Percentiles rank a stretch among this genome's conserved stretches.
phyloP scores from a whole-genome alignment of 2,797 vertebrate genomes.

The Meda fulgida region DNA sequence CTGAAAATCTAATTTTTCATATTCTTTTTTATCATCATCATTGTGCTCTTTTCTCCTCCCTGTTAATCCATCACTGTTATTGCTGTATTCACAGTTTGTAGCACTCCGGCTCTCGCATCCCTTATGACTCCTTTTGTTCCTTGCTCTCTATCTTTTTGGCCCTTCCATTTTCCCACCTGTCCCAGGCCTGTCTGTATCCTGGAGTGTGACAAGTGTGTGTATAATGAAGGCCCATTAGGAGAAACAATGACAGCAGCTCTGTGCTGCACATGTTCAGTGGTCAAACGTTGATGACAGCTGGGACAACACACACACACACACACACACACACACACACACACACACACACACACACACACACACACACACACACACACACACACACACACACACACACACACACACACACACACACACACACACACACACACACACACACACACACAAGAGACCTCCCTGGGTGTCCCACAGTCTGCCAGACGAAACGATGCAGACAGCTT shows the following conservation, averaged over 20 bases:
- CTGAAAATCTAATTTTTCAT: not conserved
- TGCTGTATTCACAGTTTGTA: conserved; percentile 16
- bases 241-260: conserved; percentile 41
- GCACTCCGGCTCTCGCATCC: not conserved
- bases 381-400: conserved; percentile 26
- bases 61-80: conserved; percentile 2
- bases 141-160: not conserved
- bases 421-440: conserved; percentile 30
- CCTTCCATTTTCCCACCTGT: conserved; percentile 46
- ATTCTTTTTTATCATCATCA: not conserved
- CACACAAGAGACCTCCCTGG: conserved; percentile 28
- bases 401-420: conserved; percentile 25
- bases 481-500: conserved; percentile 10
- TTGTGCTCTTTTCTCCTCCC: not conserved
- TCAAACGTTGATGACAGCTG: conserved; percentile 55
- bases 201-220: conserved; percentile 36
- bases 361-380: not conserved
- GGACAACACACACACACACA: conserved; percentile 43
- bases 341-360: conserved; percentile 33
- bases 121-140: conserved; percentile 18
- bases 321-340: conserved; percentile 23
- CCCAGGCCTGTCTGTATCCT: conserved; percentile 12
- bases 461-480: conserved; percentile 42
- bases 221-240: conserved; percentile 41
- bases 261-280: conserved; percentile 41